A percentile compares a stretch with the other conserved stretches of the same genome.
These are phyloP conservation scores for Dynastes hyllus DNA, from an alignment of 2,888 invertebrate species.

Conservation along the genomic window DNA sequence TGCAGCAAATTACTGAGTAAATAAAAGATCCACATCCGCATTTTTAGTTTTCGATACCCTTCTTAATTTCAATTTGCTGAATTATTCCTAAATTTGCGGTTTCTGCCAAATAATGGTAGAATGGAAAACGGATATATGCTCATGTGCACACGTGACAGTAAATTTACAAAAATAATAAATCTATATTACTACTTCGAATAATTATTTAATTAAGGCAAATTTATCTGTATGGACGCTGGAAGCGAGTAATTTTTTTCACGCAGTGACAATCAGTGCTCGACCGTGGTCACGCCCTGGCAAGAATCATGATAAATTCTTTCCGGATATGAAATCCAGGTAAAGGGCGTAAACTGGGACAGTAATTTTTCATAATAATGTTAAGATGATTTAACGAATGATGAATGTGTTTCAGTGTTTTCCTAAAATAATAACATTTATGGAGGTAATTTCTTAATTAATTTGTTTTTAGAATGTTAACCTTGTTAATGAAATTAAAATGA, in stretches of 20 bases:
- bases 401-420: background rate
- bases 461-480: background rate
- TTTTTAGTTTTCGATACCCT: no score
- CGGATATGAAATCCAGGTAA: constrained; percentile 36
- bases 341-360: constrained; percentile 17
- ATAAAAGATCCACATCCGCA: no score
- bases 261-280: constrained; percentile 3
- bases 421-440: background rate
- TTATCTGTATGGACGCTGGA: constrained; percentile 1
- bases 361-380: constrained; percentile 17
- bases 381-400: background rate
- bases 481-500: background rate
- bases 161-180: constrained; percentile 18
- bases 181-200: background rate
- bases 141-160: background rate
- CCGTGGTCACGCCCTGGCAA: background rate
- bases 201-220: constrained; percentile 20
- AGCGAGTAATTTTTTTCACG: constrained; percentile 7
- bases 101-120: no score
- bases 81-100: no score
- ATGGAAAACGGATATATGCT: constrained; percentile 14
- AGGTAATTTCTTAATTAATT: background rate
- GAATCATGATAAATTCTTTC: constrained; percentile 23
- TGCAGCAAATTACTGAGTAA: no score
- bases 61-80: no score